Conservation (phyloP, 2,888 invertebrate genomes). For the Saturnia japonica region DNA sequence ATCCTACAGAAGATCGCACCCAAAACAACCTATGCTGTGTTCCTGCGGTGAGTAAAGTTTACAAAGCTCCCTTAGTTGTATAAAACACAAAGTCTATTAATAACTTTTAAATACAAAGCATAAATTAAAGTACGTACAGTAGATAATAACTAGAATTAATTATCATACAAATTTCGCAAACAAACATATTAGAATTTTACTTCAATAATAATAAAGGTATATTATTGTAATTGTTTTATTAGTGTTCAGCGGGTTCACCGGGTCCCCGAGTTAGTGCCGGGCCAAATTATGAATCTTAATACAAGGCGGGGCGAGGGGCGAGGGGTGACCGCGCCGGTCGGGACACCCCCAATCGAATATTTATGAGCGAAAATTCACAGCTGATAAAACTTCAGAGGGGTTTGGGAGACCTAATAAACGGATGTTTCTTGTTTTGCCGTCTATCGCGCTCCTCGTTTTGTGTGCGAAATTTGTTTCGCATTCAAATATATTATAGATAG, state of each 20-base stretch:
- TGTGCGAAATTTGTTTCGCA: neutral
- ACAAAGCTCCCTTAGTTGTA: no score
- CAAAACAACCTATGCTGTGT: no score
- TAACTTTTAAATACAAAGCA: neutral
- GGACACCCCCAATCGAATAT: conserved; percentile 68
- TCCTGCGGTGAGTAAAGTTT: no score
- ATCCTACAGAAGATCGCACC: no score
- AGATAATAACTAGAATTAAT: neutral
- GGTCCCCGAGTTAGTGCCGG: conserved; percentile 51
- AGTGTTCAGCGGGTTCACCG: conserved; percentile 13
- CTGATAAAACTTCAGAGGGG: conserved; percentile 63
- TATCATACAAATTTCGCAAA: neutral
- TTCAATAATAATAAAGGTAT: neutral
- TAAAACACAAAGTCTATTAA: neutral
- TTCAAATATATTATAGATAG: neutral
- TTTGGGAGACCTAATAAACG: conserved; percentile 51
- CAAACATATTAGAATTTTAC: neutral
- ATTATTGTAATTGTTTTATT: conserved; percentile 9
- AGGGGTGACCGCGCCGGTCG: conserved; percentile 32
- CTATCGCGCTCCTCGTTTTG: no score
- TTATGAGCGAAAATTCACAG: conserved; percentile 76
- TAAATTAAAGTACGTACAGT: no score
- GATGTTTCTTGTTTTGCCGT: conserved; percentile 41
- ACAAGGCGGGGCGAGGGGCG: conserved; percentile 44
- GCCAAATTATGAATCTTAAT: conserved; percentile 74